Conservation (phyloP, 2,888 invertebrate genomes). For the Phyto melanocephala region DNA sequence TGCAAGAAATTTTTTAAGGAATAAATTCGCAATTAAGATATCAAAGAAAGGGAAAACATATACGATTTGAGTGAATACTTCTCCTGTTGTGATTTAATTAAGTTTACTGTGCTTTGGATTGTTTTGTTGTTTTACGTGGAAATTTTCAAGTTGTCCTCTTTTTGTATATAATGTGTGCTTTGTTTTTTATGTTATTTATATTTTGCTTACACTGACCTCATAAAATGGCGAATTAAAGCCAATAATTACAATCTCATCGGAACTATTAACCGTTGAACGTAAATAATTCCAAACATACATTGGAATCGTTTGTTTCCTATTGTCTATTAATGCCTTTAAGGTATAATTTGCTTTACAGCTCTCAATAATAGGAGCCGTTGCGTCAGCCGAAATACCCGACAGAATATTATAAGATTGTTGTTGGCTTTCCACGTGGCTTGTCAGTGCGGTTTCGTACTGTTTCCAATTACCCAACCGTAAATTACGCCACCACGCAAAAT, state of each 20-base stretch:
- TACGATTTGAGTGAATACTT: too few species aligned
- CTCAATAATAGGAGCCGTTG: neutral
- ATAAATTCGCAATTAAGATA: too few species aligned
- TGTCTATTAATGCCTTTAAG: neutral
- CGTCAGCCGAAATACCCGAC: constrained; percentile 33
- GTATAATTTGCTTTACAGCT: constrained; percentile 15
- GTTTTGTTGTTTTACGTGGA: too few species aligned
- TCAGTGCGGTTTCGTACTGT: constrained; percentile 36
- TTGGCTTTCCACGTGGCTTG: constrained; percentile 9
- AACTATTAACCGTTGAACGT: constrained; percentile 16
- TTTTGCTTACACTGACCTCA: constrained; percentile 36
- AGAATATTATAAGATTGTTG: constrained; percentile 30
- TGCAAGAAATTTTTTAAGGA: too few species aligned
- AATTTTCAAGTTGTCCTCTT: too few species aligned
- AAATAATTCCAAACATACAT: constrained; percentile 60
- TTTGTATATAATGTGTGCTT: too few species aligned
- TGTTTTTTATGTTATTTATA: too few species aligned
- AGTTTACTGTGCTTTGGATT: too few species aligned
- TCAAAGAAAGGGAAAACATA: too few species aligned
- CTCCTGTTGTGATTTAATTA: too few species aligned
- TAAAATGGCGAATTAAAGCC: constrained; percentile 61
- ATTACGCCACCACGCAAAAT: constrained; percentile 60
- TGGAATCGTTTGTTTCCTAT: constrained; percentile 28
- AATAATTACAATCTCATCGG: constrained; percentile 56
- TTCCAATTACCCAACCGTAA: constrained; percentile 62